phyloP scores from a whole-genome alignment of 2,888 invertebrate species.

The Epinotia nisella region DNA sequence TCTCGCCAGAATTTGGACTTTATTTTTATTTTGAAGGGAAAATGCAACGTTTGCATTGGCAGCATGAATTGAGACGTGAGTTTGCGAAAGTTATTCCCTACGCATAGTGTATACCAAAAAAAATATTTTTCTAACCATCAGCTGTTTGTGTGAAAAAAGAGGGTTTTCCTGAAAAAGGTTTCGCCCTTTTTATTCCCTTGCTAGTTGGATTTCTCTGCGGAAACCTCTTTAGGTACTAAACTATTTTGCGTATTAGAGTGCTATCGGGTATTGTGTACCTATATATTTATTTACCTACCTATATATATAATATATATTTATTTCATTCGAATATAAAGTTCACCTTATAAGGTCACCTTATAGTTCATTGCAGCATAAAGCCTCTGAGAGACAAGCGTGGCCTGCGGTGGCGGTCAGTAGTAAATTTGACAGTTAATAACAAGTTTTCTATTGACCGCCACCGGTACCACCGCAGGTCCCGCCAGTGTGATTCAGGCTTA shows the following conservation, averaged over 20 bases:
- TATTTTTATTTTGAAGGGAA: neutral
- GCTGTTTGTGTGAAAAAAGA: constrained; percentile 8
- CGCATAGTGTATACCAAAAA: constrained; percentile 2
- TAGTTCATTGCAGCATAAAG: no score
- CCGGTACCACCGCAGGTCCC: no score
- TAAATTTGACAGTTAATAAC: no score
- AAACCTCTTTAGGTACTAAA: neutral
- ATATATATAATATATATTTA: no score
- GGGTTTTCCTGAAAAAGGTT: constrained; percentile 4
- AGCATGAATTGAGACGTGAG: neutral
- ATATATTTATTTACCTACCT: no score
- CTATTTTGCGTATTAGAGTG: neutral
- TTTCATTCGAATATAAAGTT: no score
- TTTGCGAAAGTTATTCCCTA: neutral
- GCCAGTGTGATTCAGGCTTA: no score
- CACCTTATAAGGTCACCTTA: no score
- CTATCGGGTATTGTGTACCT: neutral
- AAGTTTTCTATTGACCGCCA: no score
- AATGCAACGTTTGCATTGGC: neutral
- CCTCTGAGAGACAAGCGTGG: no score
- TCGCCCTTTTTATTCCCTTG: neutral
- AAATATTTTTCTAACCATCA: constrained; percentile 3
- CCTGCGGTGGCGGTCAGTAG: no score
- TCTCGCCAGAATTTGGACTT: constrained; percentile 6
- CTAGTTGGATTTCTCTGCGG: neutral